Evolutionary conservation across 2,888 invertebrate genomes (phyloP), one percentile per base, ranked within the genome.

Genomic region (Acleris emargana): DNA sequence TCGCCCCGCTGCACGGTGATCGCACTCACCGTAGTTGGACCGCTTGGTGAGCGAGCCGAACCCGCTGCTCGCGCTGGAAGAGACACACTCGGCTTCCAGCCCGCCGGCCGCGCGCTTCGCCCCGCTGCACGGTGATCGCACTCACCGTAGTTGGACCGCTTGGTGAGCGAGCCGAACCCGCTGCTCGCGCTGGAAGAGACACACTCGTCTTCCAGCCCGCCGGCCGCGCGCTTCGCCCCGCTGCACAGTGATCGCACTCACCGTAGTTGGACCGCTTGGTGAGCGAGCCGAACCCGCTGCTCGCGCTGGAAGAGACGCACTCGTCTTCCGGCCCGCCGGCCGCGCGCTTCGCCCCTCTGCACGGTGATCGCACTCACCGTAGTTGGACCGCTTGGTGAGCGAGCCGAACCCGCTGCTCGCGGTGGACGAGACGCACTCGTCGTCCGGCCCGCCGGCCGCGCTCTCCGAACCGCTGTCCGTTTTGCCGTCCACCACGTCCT

Each of bases 351-450:
- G 32, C 3, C 87, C 76, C 91, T 87, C 81, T 38, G 9, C 11
- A 13, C 1, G 1, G 13, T 38, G 38, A 13, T 38, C 32, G 32
- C 43, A 62, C 72, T 68, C 49, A 88, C 90, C 90, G 64, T 94
- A 94, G 67, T 95, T 94, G 86, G 95, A 94, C 83, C 94, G 94
- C 89, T 96, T 96, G 76, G 97, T 96, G 84, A 97, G 94, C 83
- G 96, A 97, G 73, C 97, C 96, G 91, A 97, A 97, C 76, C 97
- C 97, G 71, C 97, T 97, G 88, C 96, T 96, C 74, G 96, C 96
- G 76, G 96, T 96, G 82, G 96, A 96, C 70, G 95, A 95, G 73
- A 94, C 94, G 76, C 94, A 94, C 81, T 93, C 93, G 81, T 94
- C 94, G 79, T 94, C 94, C 69, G 89, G 89, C 69, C 83, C 84